Conservation (phyloP, 2,888 invertebrate genomes). For the Drosophila gaucha region DNA sequence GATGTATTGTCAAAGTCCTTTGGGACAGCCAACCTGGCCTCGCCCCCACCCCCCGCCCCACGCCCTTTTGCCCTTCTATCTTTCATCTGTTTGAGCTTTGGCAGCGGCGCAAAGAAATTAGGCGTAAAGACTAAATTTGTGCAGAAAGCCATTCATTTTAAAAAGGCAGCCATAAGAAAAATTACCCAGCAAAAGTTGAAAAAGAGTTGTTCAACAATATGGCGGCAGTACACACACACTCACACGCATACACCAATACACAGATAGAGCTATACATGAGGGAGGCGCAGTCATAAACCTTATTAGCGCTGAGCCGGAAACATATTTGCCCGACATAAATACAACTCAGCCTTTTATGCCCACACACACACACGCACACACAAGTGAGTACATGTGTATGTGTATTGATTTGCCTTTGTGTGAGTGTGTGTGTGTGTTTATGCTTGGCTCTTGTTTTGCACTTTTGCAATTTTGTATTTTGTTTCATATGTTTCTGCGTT, state of each 20-base stretch:
- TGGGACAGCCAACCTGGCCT: conserved; percentile 3
- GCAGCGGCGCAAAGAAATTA: conserved; percentile 64
- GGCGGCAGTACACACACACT: conserved; percentile 40
- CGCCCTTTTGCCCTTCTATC: background rate
- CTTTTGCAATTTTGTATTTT: conserved; percentile 71
- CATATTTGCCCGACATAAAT: conserved; percentile 79
- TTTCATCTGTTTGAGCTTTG: conserved; percentile 22
- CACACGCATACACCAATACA: conserved; percentile 3
- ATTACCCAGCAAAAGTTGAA: conserved; percentile 60
- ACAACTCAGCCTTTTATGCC: conserved; percentile 66
- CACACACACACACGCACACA: conserved; percentile 22
- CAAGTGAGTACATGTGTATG: too few species aligned
- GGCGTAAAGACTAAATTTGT: conserved; percentile 77
- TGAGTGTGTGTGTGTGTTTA: conserved; percentile 1
- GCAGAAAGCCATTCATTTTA: conserved; percentile 73
- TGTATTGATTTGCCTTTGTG: background rate
- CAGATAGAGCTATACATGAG: conserved; percentile 24
- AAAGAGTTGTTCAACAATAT: conserved; percentile 75
- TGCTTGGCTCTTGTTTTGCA: conserved; percentile 62
- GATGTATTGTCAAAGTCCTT: conserved; percentile 68
- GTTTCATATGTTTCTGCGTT: conserved; percentile 61
- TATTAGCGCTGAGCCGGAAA: conserved; percentile 77
- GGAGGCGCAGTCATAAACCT: conserved; percentile 70
- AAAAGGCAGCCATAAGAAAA: conserved; percentile 71
- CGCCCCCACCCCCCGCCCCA: background rate